Base-by-base conservation (phyloP, 64 coral and sea anemone genomes). In the Montipora cactus region DNA sequence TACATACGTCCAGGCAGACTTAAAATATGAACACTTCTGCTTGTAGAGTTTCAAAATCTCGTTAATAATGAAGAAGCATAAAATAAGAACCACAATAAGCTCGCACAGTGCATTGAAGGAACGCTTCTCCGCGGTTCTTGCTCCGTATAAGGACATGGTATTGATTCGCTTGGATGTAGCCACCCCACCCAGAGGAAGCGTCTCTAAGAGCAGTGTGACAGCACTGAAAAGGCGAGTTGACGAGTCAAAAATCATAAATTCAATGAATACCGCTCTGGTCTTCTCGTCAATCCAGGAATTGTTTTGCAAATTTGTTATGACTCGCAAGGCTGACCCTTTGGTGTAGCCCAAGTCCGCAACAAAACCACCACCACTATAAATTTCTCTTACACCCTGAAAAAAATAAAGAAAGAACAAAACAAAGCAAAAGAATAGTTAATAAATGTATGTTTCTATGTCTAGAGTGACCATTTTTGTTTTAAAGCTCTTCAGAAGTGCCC, bases 281-380 rank as follows among this genome's bases (percentile, higher is more conserved):
- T 59, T 92, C 25, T 77, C 80, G 70, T 98, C 96, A 55, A 98
- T 84, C 96, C 96, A 98, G 20, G 79, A 83, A 57, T 95, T 92
- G 44, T 95, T 79, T 71, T 92, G 85, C 5, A 98, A 74, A 45
- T 98, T 98, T 37, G 84, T 46, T 7, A 95, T 72, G 37, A 98
- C 74, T 8, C 93, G 76, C 64, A 89, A 79, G 5, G 96, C 96
- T 46, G 96, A 91, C n/a, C 44, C 18, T 52, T 80, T 79, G 19
- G 96, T 98, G 66, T 98, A 98, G 7, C 96, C 96, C 4, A 98
- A 64, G 80, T 98, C 96, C 5, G 96, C 96, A 18, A 98, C 89
- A 66, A 92, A 98, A 8, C 96, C 96, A 59, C 96, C 96, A 10
- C 96, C 96, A 23, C 96, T 71, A 49, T 95, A 98, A 81, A 98